Conservation (phyloP, 2,888 invertebrate species). For the Ophioninae sp. region DNA sequence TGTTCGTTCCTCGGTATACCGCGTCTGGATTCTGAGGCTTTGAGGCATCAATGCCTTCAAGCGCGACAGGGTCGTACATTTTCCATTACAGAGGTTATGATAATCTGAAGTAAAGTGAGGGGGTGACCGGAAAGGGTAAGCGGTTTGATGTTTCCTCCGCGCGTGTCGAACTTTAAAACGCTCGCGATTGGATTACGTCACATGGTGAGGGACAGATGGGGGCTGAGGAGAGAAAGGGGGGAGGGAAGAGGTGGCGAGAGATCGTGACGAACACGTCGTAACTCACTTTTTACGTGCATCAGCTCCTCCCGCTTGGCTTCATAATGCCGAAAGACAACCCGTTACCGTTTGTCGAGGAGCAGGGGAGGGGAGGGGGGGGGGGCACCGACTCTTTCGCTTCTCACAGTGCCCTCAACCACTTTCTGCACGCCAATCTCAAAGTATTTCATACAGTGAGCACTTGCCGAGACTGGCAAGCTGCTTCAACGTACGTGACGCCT, state of each 20-base stretch:
- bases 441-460: conserved; percentile 29
- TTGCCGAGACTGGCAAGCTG: conserved; percentile 29
- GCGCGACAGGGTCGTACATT: too few relatives aligned
- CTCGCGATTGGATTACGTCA: conserved; percentile 23
- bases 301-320: conserved; percentile 22
- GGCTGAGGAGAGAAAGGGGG: background rate
- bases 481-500: conserved; percentile 41
- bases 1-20: too few relatives aligned
- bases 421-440: conserved; percentile 16
- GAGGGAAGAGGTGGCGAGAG: background rate
- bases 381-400: background rate
- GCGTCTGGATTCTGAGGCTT: too few relatives aligned
- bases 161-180: conserved; percentile 20
- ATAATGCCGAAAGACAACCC: conserved; percentile 13
- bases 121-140: background rate
- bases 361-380: too few relatives aligned
- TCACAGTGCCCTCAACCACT: background rate
- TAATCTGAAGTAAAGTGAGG: too few relatives aligned
- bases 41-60: too few relatives aligned
- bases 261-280: conserved; percentile 21
- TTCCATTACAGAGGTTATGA: too few relatives aligned
- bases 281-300: conserved; percentile 26
- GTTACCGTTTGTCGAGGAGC: background rate
- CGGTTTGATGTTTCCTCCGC: background rate
- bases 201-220: background rate